Evolutionary conservation across 2,888 invertebrate genomes (phyloP).

Genomic region (Xestia xanthographa): DNA sequence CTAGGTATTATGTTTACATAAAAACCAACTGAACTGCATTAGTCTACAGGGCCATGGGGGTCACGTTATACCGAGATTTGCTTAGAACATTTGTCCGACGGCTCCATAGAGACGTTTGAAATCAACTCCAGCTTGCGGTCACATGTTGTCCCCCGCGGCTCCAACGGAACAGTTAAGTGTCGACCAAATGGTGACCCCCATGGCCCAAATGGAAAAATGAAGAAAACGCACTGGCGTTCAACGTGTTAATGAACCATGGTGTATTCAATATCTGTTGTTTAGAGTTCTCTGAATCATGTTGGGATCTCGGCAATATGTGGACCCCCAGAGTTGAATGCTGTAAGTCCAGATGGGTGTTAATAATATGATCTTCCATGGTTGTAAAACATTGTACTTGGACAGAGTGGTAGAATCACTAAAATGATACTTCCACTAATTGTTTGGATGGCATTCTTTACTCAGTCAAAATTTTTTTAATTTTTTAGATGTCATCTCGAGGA

Average conservation of each 20-base stretch:
- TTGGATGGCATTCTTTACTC: background rate
- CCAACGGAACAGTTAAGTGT: too few species aligned
- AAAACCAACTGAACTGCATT: too few species aligned
- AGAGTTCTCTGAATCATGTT: background rate
- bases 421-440: background rate
- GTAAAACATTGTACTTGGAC: background rate
- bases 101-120: too few species aligned
- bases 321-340: background rate
- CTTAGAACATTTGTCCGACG: too few species aligned
- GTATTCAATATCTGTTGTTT: background rate
- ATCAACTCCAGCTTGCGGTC: too few species aligned
- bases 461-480: background rate
- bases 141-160: too few species aligned
- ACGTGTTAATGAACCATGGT: background rate
- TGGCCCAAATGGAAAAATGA: too few species aligned
- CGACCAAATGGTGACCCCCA: too few species aligned
- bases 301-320: background rate
- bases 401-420: background rate
- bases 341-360: background rate
- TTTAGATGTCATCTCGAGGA: constrained; percentile 88
- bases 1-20: too few species aligned
- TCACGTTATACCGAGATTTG: too few species aligned
- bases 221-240: too few species aligned
- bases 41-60: too few species aligned
- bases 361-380: background rate